phyloP scores from a whole-genome alignment of 2,888 invertebrate genomes.

The Dasypolia templi region DNA sequence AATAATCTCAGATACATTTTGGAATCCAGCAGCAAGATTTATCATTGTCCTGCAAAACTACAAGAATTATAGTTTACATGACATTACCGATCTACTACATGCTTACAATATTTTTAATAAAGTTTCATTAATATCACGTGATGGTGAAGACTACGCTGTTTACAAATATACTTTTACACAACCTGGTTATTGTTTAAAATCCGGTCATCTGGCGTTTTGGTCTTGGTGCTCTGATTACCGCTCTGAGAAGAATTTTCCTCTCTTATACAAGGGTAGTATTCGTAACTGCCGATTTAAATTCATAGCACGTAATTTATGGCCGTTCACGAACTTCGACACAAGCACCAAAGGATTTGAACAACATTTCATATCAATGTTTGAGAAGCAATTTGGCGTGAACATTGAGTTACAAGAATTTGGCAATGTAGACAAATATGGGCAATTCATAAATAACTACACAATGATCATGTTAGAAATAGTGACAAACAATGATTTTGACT shows the following conservation, averaged over 20 bases:
- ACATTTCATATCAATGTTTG: conserved; percentile 61
- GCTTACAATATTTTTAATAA: conserved; percentile 40
- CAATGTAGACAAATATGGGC: conserved; percentile 66
- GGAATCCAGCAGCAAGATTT: conserved; percentile 71
- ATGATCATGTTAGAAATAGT: conserved; percentile 64
- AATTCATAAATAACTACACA: conserved; percentile 54
- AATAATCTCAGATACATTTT: conserved; percentile 63
- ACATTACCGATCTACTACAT: conserved; percentile 62
- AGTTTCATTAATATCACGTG: conserved; percentile 29
- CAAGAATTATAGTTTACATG: conserved; percentile 40
- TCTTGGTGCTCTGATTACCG: conserved; percentile 44
- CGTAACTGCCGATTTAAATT: conserved; percentile 66
- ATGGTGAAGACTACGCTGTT: conserved; percentile 37
- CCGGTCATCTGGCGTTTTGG: conserved; percentile 46
- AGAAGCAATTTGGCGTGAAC: conserved; percentile 57
- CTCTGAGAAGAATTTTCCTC: conserved; percentile 5
- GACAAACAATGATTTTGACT: conserved; percentile 53
- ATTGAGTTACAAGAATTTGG: conserved; percentile 62
- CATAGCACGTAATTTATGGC: conserved; percentile 66
- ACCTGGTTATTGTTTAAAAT: conserved; percentile 47
- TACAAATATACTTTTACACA: conserved; percentile 46
- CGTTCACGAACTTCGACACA: conserved; percentile 65
- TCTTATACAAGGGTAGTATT: conserved; percentile 12
- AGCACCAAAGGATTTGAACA: conserved; percentile 64
- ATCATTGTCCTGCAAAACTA: conserved; percentile 66